phyloP scores from a whole-genome alignment of 2,113 vertebrate species.

The Danionella cerebrum region DNA sequence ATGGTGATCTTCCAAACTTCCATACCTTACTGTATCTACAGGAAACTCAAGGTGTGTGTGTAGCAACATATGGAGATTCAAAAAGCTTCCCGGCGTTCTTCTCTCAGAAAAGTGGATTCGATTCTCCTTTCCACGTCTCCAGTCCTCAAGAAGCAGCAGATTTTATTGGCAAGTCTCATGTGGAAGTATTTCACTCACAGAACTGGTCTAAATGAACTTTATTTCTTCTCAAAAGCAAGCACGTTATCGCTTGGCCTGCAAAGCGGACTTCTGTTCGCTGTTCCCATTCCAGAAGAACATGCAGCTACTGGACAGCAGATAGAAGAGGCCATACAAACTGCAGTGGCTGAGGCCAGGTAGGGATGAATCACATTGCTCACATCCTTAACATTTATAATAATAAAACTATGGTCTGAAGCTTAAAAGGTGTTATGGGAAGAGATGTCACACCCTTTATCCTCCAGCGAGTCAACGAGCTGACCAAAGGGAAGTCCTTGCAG shows the following conservation, averaged over 20 bases:
- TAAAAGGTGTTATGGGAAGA: slow-evolving; percentile 67
- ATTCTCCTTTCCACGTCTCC: slow-evolving; percentile 66
- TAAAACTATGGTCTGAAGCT: slow-evolving; percentile 52
- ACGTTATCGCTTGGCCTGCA: slow-evolving; percentile 65
- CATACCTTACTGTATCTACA: slow-evolving; percentile 40
- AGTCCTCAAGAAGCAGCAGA: slow-evolving; percentile 73
- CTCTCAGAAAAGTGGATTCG: slow-evolving; percentile 70
- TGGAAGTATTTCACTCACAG: background rate
- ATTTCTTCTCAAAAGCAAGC: slow-evolving; percentile 49
- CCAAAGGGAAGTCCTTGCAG: slow-evolving; percentile 71
- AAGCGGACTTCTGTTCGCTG: slow-evolving; percentile 75
- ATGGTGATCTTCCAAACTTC: background rate
- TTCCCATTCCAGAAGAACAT: slow-evolving; percentile 73
- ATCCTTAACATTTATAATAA: too few species aligned
- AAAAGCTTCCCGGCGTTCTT: slow-evolving; percentile 84
- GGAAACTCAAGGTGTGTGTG: slow-evolving; percentile 87
- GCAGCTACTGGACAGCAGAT: slow-evolving; percentile 67
- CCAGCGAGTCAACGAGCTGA: slow-evolving; percentile 69
- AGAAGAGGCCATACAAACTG: slow-evolving; percentile 70
- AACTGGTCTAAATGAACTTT: background rate
- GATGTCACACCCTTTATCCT: slow-evolving; percentile 81
- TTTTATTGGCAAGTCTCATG: slow-evolving; percentile 68
- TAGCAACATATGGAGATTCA: slow-evolving; percentile 75
- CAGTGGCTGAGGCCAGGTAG: slow-evolving; percentile 71
- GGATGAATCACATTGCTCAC: too few species aligned